Percentiles rank a stretch among this genome's conserved stretches.
These are phyloP conservation scores for Antheraea assamensis DNA, from an alignment of 2,888 invertebrate genomes.

Conservation along the genomic window DNA sequence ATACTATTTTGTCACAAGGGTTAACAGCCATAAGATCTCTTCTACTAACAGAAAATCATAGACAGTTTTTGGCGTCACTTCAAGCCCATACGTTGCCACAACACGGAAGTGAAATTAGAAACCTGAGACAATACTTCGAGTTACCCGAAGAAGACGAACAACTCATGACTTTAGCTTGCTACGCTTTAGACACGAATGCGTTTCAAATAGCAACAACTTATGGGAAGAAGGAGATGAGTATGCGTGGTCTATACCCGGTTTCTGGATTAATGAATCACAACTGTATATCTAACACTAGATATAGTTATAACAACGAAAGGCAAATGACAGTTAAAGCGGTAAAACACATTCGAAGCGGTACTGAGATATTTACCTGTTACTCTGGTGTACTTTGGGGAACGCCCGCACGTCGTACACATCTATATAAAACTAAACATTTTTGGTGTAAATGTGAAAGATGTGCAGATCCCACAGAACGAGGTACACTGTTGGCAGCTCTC, in stretches of 20 bases:
- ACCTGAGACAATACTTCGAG: constrained; percentile 74
- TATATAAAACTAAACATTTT: constrained; percentile 86
- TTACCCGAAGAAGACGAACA: constrained; percentile 80
- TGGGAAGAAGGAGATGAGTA: constrained; percentile 73
- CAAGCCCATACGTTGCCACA: constrained; percentile 78
- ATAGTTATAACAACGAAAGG: constrained; percentile 81
- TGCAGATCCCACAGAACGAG: constrained; percentile 85
- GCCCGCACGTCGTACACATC: constrained; percentile 82
- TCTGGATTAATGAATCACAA: constrained; percentile 86
- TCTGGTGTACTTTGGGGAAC: constrained; percentile 87
- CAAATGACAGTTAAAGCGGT: constrained; percentile 84
- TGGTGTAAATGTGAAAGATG: constrained; percentile 85
- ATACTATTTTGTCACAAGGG: constrained; percentile 59
- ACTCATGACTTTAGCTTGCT: constrained; percentile 82
- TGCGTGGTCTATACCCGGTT: constrained; percentile 86
- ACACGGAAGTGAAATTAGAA: constrained; percentile 82
- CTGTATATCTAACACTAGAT: constrained; percentile 86
- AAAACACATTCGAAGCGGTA: constrained; percentile 80
- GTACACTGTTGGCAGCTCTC: constrained; percentile 81
- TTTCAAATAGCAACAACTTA: constrained; percentile 82
- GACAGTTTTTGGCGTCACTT: constrained; percentile 74
- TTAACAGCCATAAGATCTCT: constrained; percentile 68
- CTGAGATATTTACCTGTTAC: constrained; percentile 86
- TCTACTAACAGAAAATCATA: constrained; percentile 70
- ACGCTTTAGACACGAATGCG: constrained; percentile 85